Base-by-base conservation (phyloP, 2,888 invertebrate species). In the Maniola hyperantus region DNA sequence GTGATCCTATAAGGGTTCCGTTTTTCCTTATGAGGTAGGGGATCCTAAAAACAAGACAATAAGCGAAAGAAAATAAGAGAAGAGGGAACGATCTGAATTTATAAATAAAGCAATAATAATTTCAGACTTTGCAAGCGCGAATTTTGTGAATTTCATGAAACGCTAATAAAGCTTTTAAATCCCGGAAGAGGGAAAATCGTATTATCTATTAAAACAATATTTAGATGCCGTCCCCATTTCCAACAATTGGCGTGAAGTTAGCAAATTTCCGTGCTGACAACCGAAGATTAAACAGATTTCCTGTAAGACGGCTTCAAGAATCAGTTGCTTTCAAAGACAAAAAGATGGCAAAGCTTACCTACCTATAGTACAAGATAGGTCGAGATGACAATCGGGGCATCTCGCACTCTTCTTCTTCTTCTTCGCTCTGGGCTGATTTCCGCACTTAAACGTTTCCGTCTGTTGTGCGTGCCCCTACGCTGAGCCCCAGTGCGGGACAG, bases 221-320 rank as follows among this genome's bases (percentile, higher is more conserved):
- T 67, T 54, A 64, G 48, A 58, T 55, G 36, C 34, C 48, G 18
- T 26, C 46, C 62, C 57, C 46, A 33, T 62, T 61, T 34, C n/a
- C 18, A 61, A 66, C 67, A 67, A 59, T 64, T 53, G 67, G 63
- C 63, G 58, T 67, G 44, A 64, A 67, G 53, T 67, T 64, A 10
- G 18, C 63, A 58, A 66, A 66, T 67, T 67, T 59, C 59, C 54
- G 67, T 46, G 54, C 36, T 50, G 55, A 64, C 36, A 64, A 50
- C 11, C 46, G 46, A 13, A 34, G 64, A 36, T 6, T 63, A 54
- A 36, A 15, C 48, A 64, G 55, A 57, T 64, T 57, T 57, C 57
- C 50, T 1, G 26, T 48, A 39, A 18, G 51, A 26, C 20, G 26
- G 10, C 26, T 26, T 0, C 26, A 33, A 33, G 36, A 55, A 55